Evolutionary conservation across 2,888 invertebrate genomes (phyloP).

Genomic region (Neria commutata): DNA sequence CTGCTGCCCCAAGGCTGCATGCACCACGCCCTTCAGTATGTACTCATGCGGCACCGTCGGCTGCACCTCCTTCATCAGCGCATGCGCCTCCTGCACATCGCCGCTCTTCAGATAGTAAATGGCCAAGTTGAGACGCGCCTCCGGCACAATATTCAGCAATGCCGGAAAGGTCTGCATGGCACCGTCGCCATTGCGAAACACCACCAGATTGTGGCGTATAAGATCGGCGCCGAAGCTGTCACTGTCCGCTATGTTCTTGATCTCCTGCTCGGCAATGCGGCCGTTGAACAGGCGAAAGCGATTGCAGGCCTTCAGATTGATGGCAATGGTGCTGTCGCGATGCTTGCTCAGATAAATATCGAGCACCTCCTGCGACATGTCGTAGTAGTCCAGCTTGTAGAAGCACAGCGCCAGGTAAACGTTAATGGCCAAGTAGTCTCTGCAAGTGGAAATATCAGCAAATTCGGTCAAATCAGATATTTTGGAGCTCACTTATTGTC

Average conservation of each 20-base stretch:
- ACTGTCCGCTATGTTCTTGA: conserved; percentile 79
- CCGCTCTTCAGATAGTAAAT: conserved; percentile 91
- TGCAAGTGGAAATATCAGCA: conserved; percentile 60
- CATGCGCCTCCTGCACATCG: conserved; percentile 86
- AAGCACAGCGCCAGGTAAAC: conserved; percentile 97
- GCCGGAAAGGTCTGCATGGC: conserved; percentile 89
- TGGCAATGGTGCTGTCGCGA: conserved; percentile 92
- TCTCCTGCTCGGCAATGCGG: conserved; percentile 90
- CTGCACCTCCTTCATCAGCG: conserved; percentile 87
- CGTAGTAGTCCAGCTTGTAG: conserved; percentile 98
- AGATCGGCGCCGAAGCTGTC: conserved; percentile 88
- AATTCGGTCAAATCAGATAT: background rate
- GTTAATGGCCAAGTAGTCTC: conserved; percentile 90
- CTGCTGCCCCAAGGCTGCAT: conserved; percentile 91
- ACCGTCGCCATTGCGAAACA: conserved; percentile 92
- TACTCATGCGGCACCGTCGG: conserved; percentile 95
- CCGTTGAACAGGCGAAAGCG: conserved; percentile 87
- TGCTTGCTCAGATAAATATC: conserved; percentile 89
- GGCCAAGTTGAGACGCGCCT: conserved; percentile 94
- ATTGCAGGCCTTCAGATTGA: conserved; percentile 85
- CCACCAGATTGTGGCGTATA: conserved; percentile 93
- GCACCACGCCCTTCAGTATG: conserved; percentile 94
- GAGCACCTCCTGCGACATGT: conserved; percentile 96
- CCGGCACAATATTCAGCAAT: conserved; percentile 93
- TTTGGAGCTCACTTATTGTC: conserved; percentile 77